A percentile compares a stretch with the other conserved stretches of the same genome.
These are phyloP conservation scores for Conger conger DNA, from an alignment of 2,113 vertebrate genomes.

Conservation along the genomic window DNA sequence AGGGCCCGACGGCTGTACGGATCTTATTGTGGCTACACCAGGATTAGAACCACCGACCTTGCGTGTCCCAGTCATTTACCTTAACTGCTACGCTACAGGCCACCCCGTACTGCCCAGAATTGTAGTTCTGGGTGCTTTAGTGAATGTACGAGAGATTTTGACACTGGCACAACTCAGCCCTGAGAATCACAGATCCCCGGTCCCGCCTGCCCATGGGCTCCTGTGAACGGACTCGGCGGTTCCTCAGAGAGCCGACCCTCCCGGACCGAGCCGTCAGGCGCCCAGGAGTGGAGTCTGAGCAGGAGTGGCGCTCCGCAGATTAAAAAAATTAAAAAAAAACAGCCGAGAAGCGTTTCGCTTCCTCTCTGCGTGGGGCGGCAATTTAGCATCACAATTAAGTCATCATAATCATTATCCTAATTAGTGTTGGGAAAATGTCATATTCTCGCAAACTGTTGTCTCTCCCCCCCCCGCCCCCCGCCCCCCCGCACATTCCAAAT, in stretches of 20 bases:
- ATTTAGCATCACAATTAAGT: constrained; percentile 10
- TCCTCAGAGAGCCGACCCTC: not conserved
- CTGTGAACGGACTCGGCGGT: not conserved
- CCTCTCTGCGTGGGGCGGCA: not conserved
- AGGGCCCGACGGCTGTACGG: too few relatives aligned
- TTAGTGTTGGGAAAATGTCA: constrained; percentile 31
- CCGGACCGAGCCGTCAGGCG: too few relatives aligned
- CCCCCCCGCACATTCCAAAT: not conserved
- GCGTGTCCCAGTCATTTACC: too few relatives aligned
- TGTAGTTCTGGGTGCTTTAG: too few relatives aligned
- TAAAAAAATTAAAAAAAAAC: not conserved
- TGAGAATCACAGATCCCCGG: too few relatives aligned
- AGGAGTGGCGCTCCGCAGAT: not conserved
- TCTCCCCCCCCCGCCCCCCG: not conserved
- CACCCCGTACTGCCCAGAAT: too few relatives aligned
- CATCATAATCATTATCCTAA: constrained; percentile 4
- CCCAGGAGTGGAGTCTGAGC: not conserved
- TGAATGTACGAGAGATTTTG: too few relatives aligned
- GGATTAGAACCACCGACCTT: too few relatives aligned
- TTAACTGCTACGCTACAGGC: too few relatives aligned
- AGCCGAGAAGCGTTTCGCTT: not conserved
- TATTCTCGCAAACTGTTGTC: constrained; percentile 39
- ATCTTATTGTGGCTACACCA: too few relatives aligned
- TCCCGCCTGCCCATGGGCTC: too few relatives aligned
- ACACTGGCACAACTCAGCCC: too few relatives aligned